A percentile compares a stretch with the other conserved stretches of the same genome.
Evolutionary conservation across 2,888 invertebrate genomes (phyloP).

Genomic region (Therioaphis trifolii): DNA sequence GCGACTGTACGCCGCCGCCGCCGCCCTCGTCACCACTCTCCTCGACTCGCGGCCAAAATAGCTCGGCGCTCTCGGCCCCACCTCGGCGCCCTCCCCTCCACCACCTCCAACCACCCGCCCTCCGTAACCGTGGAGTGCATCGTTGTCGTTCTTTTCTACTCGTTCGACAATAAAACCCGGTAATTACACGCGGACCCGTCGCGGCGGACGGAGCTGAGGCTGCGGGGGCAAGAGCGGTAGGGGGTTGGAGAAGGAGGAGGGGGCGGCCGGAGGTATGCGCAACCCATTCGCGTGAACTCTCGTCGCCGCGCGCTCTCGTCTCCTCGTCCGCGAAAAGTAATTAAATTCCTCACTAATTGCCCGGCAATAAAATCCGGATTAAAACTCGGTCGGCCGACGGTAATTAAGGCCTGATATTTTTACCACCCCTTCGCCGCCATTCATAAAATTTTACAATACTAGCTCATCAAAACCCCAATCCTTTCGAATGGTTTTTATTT

Average conservation of each 20-base stretch:
- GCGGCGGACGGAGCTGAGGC: neutral
- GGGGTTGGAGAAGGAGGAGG: too few relatives aligned
- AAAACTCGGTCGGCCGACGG: constrained; percentile 54
- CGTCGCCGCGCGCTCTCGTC: neutral
- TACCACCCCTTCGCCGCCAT: constrained; percentile 20
- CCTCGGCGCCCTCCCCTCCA: too few relatives aligned
- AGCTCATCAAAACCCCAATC: constrained; percentile 51
- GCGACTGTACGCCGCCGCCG: too few relatives aligned
- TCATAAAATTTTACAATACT: constrained; percentile 44
- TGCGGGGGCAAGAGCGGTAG: too few relatives aligned
- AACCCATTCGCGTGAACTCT: constrained; percentile 30
- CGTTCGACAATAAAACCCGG: constrained; percentile 57
- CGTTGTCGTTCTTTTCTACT: constrained; percentile 45
- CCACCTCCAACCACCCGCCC: too few relatives aligned
- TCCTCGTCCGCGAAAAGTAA: constrained; percentile 36
- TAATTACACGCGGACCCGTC: constrained; percentile 49
- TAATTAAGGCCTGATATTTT: constrained; percentile 61
- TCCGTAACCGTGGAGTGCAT: neutral
- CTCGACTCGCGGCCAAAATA: constrained; percentile 8
- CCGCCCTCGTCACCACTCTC: neutral
- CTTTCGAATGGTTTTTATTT: constrained; percentile 23
- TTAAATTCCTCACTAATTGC: constrained; percentile 62
- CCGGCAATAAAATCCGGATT: constrained; percentile 63
- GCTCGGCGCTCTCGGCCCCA: neutral
- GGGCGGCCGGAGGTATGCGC: neutral